Evolutionary conservation across 2,888 invertebrate genomes (phyloP).

Genomic region (Anthophora plumipes): DNA sequence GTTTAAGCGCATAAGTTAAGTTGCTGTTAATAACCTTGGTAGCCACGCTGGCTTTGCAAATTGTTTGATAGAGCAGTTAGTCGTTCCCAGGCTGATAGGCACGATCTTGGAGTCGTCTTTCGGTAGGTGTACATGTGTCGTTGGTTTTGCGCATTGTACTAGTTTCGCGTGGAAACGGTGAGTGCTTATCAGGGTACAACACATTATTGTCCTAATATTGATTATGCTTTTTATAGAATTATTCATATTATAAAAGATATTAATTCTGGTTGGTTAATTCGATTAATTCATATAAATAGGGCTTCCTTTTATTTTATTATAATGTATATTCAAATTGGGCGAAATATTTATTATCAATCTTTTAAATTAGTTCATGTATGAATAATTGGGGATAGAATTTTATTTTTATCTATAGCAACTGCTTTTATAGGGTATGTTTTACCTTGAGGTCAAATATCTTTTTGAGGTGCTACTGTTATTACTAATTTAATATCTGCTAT

Average conservation of each 20-base stretch:
- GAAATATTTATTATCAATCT: slow-evolving; percentile 87
- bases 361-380: slow-evolving; percentile 89
- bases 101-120: too few species aligned
- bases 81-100: too few species aligned
- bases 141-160: too few species aligned
- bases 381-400: slow-evolving; percentile 88
- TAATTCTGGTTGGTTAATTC: slow-evolving; percentile 89
- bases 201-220: slow-evolving; percentile 88
- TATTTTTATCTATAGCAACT: slow-evolving; percentile 89
- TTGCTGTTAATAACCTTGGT: too few species aligned
- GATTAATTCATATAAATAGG: slow-evolving; percentile 89
- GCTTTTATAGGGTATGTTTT: slow-evolving; percentile 92
- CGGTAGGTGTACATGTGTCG: too few species aligned
- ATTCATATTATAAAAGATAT: slow-evolving; percentile 90
- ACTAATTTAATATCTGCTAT: slow-evolving; percentile 90
- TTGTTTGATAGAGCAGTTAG: too few species aligned
- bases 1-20: too few species aligned
- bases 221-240: slow-evolving; percentile 88
- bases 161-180: too few species aligned
- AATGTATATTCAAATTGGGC: slow-evolving; percentile 89
- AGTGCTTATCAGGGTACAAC: too few species aligned
- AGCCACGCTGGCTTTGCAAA: too few species aligned
- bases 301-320: slow-evolving; percentile 91
- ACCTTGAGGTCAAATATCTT: slow-evolving; percentile 93
- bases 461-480: slow-evolving; percentile 93